Evolutionary conservation across 1,140 invertebrate genomes (phyloP).

Genomic region (Hyles vespertilio): DNA sequence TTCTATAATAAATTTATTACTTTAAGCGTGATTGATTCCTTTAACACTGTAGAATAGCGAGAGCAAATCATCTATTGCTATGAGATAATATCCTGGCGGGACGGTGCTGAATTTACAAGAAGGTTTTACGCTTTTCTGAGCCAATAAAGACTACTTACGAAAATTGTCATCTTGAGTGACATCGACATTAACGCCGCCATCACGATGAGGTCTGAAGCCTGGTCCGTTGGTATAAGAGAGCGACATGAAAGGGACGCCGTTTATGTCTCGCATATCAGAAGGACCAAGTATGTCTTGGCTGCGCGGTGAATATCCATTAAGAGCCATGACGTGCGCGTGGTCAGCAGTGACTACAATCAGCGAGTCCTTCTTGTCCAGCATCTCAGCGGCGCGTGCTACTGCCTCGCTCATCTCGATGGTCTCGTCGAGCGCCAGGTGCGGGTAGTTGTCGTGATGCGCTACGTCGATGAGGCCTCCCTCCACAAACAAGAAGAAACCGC

Average conservation of each 20-base stretch:
- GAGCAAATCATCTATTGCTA: too few relatives aligned
- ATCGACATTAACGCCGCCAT: slow-evolving; percentile 48
- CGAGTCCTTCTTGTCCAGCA: slow-evolving; percentile 76
- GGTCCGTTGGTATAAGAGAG: slow-evolving; percentile 86
- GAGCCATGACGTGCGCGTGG: slow-evolving; percentile 80
- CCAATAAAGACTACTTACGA: slow-evolving; percentile 36
- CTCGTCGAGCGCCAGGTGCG: slow-evolving; percentile 78
- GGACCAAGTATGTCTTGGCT: slow-evolving; percentile 72
- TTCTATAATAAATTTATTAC: too few relatives aligned
- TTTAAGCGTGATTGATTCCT: too few relatives aligned
- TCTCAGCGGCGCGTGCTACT: slow-evolving; percentile 64
- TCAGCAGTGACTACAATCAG: slow-evolving; percentile 81
- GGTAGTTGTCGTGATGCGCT: slow-evolving; percentile 82
- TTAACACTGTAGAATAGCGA: too few relatives aligned
- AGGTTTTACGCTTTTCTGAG: too few relatives aligned
- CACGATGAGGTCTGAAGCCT: slow-evolving; percentile 41
- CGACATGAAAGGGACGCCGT: slow-evolving; percentile 80
- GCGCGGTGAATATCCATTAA: slow-evolving; percentile 78
- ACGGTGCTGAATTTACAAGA: too few relatives aligned
- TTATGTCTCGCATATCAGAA: slow-evolving; percentile 51
- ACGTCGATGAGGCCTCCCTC: slow-evolving; percentile 80
- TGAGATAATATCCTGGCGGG: too few relatives aligned
- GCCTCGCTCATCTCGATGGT: slow-evolving; percentile 78
- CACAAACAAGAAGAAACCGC: slow-evolving; percentile 92
- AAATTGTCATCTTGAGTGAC: slow-evolving; percentile 40